These are phyloP conservation scores for Heteromormyrus szaboi DNA, from an alignment of 2,797 vertebrate species.

Conservation along the genomic window DNA sequence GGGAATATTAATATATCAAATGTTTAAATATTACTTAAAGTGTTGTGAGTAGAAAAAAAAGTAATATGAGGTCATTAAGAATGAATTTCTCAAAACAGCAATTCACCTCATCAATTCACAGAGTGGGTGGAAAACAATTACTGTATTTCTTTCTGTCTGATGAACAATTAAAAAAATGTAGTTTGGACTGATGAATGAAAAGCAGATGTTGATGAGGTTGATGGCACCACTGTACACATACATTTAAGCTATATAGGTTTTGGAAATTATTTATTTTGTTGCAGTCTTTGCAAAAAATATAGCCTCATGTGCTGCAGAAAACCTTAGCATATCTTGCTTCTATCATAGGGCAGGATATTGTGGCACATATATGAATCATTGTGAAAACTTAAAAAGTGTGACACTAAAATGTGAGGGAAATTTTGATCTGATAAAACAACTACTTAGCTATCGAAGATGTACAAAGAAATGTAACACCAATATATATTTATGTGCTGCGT, in stretches of 20 bases:
- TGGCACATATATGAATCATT: not conserved
- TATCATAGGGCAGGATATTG: not conserved
- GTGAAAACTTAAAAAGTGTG: not conserved
- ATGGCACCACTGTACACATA: not conserved
- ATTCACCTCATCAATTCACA: not conserved
- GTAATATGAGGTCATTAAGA: not conserved
- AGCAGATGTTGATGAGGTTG: not conserved
- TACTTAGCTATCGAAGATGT: not conserved
- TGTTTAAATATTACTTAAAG: not conserved
- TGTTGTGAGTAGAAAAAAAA: not conserved
- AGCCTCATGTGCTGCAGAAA: not conserved
- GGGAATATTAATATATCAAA: not conserved
- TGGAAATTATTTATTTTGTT: not conserved
- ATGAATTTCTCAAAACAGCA: not conserved
- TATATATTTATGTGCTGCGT: not conserved
- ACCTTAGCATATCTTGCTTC: not conserved
- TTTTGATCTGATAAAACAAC: not conserved
- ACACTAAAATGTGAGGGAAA: not conserved
- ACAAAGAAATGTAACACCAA: not conserved
- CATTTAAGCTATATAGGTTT: not conserved
- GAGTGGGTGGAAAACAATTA: not conserved
- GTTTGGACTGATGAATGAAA: not conserved
- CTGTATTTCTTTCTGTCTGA: not conserved
- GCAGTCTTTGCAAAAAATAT: not conserved
- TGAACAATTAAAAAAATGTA: not conserved